phyloP scores from a whole-genome alignment of 2,797 vertebrate species.

The Sebastes minor region DNA sequence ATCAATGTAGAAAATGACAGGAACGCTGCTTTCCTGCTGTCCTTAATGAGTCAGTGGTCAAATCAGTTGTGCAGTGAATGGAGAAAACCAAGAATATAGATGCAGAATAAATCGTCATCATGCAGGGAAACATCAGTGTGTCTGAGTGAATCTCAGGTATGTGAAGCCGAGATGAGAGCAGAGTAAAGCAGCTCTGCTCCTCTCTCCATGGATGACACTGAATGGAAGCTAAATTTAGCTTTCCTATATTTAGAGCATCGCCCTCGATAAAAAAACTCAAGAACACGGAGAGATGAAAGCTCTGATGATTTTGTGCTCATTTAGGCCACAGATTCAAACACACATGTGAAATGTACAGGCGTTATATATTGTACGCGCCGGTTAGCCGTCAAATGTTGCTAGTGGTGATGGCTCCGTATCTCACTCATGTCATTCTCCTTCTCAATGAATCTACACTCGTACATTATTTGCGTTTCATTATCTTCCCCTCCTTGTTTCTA shows the following conservation, averaged over 20 bases:
- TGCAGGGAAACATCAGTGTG: neutral
- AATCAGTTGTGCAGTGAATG: neutral
- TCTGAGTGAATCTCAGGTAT: slow-evolving; percentile 1
- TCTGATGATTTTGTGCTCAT: slow-evolving; percentile 31
- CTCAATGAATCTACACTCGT: neutral
- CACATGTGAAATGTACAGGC: neutral
- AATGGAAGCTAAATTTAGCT: slow-evolving; percentile 53
- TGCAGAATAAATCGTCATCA: neutral
- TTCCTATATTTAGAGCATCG: slow-evolving; percentile 50
- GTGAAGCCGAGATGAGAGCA: neutral
- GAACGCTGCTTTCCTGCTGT: neutral
- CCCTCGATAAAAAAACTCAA: slow-evolving; percentile 35
- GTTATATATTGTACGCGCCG: neutral
- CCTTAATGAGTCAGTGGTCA: neutral
- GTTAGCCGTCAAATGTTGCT: neutral
- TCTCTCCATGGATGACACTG: neutral
- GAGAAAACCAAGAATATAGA: neutral
- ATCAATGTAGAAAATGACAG: neutral
- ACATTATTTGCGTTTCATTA: neutral
- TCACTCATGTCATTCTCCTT: neutral
- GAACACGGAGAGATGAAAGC: slow-evolving; percentile 9
- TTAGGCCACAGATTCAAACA: slow-evolving; percentile 15
- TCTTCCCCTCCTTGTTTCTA: neutral
- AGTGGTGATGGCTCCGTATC: neutral
- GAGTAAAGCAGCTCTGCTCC: neutral